Evolutionary conservation across 2,113 vertebrate species (phyloP), one percentile per base, ranked within the genome.

Genomic region (Turnix velox): DNA sequence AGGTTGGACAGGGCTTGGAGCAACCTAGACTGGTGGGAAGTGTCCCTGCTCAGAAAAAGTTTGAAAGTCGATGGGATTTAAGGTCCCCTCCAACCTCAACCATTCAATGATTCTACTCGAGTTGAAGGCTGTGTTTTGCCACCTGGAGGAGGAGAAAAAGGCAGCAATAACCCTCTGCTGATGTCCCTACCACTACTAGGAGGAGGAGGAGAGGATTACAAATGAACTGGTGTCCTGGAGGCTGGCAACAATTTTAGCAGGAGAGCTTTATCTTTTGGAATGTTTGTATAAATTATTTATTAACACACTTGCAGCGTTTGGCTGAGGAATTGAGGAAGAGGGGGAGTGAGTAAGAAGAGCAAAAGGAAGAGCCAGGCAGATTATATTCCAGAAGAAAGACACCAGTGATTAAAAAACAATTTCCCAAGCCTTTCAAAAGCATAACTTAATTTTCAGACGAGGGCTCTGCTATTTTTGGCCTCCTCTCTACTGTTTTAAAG

Each of bases 231-330:
- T 82, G 13, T 84, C 88, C 90, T 27, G 4, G 48, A 87, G 83
- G 71, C 81, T 73, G 58, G 74, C 59, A 85, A 90, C 23, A 8
- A 8, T 87, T 88, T 92, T 91, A 87, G 49, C 39, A 46, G 89
- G 71, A 72, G 67, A 31, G 71, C 87, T 91, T 92, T 91, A 83
- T 95, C 92, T 90, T 94, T 86, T 81, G 61, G 92, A 94, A 92
- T 92, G 94, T 91, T 93, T 87, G 54, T 80, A 55, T 93, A 81
- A 87, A 86, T 96, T 94, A 95, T 95, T 88, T 93, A 96, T 94
- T 88, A 93, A 93, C 87, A 94, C 78, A 85, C 75, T 78, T 88
- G 84, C 92, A 83, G 72, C 76, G 25, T 93, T 93, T 84, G 94
- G 85, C 85, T 94, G 86, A 86, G 91, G 81, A 95, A 92, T 88